These are phyloP conservation scores for Cichladusa arquata DNA, from an alignment of 2,113 vertebrate species.

Conservation along the genomic window DNA sequence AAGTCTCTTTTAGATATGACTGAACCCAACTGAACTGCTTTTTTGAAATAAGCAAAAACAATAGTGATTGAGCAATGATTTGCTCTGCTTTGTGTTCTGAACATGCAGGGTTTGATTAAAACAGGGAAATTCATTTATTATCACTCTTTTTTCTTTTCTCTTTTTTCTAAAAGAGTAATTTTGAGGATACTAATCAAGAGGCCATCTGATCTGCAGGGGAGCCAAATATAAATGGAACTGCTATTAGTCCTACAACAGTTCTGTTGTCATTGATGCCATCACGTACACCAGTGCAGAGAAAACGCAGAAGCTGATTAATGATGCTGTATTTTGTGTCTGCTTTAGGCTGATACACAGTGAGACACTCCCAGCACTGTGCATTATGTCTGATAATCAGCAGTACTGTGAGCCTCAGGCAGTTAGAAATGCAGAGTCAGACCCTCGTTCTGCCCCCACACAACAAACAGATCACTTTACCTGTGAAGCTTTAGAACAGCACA, in stretches of 20 bases:
- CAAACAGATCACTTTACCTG: not conserved
- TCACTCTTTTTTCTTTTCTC: not conserved
- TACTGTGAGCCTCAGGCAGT: not conserved
- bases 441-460: not conserved
- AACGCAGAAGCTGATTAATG: not conserved
- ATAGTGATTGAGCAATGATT: conserved; percentile 41
- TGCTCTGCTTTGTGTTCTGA: conserved; percentile 46
- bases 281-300: not conserved
- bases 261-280: not conserved
- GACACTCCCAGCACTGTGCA: not conserved
- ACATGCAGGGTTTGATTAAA: conserved; percentile 46
- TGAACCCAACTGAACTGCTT: conserved; percentile 17
- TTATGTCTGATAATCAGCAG: not conserved
- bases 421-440: not conserved
- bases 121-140: conserved; percentile 12
- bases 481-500: not conserved
- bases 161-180: not conserved
- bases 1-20: conserved; percentile 26
- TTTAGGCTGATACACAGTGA: not conserved
- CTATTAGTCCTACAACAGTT: not conserved
- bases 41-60: conserved; percentile 40
- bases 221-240: not conserved
- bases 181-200: not conserved
- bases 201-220: not conserved
- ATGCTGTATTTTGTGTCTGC: not conserved